Base-by-base conservation (phyloP, 2,113 vertebrate genomes). In the Sinocyclocheilus maitianheensis region DNA sequence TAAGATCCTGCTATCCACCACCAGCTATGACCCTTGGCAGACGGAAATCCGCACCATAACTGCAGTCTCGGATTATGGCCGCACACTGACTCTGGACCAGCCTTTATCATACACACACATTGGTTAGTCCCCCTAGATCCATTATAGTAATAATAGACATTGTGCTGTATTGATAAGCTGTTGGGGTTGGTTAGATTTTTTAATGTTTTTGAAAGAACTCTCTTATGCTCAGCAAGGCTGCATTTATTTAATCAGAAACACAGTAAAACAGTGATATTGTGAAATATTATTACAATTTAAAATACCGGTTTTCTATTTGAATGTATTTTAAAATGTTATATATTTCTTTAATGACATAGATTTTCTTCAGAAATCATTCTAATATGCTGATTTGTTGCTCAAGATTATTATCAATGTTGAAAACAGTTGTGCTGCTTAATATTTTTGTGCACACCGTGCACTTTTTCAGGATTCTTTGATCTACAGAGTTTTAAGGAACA, bases 1-100 rank as follows among this genome's bases (percentile, higher is more conserved):
- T 24, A 91, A 96, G 65, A 91, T 97, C 11, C 91, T 94, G 77
- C 89, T 97, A 87, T 96, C 96, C 22, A 96, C 96, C 71, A 96
- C 92, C 83, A 95, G 96, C 90, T 97, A 96, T 90, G 93, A 92
- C 83, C 48, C 93, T 0, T 89, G 91, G 90, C 95, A 97, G 90
- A 96, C 96, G 6, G 97, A 97, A 86, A 95, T 92, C 22, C 93
- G 88, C 48, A 91, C 78, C 37, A 96, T 97, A 34, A 1, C 86
- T 1, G 91, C 90, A 12, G 89, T 97, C 63, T 95, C 96, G 0
- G 63, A 87, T 0, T 74, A 94, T 58, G 90, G 90, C 37, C 93
- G 14, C 46, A 80, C 87, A n/a, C 92, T 97, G 81, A 95, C 94
- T 82, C 90, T 97, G 86, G 93, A 94, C 90, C 91, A 87, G 24